Base-by-base conservation (phyloP, 2,113 vertebrate genomes). In the Bujurquina vittata region DNA sequence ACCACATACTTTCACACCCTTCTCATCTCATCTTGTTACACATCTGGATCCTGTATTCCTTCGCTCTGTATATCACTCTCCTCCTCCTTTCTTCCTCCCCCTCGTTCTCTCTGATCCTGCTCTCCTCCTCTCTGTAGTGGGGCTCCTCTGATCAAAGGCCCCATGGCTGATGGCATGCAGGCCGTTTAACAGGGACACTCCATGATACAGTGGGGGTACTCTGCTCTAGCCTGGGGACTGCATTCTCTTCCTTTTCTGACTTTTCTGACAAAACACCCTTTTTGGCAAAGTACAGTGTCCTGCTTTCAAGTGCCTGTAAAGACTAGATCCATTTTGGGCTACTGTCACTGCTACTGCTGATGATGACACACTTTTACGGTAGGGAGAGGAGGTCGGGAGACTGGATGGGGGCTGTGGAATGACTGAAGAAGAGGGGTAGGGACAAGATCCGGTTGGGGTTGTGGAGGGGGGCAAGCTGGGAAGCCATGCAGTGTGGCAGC, bases 11-110 rank as follows among this genome's bases (percentile, higher is more conserved):
- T 93, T 93, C 85, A 93, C 93, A 92, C 92, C 90, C 89, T 92
- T 77, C 93, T 94, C 89, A 88, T 92, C 89, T 86, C 29, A 29
- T 87, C 86, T 75, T 90, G 89, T 88, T 84, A 81, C 91, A 93
- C 93, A 93, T 94, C 94, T 93, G 94, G 93, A 94, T 94, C 81
- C 83, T 91, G 90, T 92, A 92, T 92, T 93, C 87, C 73, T 88
- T 92, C 29, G 9, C 88, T 85, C 89, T 91, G 90, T 91, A 92
- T 94, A 92, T 94, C 91, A 91, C 87, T 77, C 86, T 85, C 82
- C 77, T 84, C 82, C 88, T 84, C 75, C 73, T 81, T 40, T 88
- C 59, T 54, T 84, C 75, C 81, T 86, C 85, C 88, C 89, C 83
- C 90, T 57, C 37, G 15, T 49, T 83, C 80, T 80, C 90, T 94